phyloP scores from a whole-genome alignment of 2,797 vertebrate genomes.

The Ctenopoma kingsleyae region DNA sequence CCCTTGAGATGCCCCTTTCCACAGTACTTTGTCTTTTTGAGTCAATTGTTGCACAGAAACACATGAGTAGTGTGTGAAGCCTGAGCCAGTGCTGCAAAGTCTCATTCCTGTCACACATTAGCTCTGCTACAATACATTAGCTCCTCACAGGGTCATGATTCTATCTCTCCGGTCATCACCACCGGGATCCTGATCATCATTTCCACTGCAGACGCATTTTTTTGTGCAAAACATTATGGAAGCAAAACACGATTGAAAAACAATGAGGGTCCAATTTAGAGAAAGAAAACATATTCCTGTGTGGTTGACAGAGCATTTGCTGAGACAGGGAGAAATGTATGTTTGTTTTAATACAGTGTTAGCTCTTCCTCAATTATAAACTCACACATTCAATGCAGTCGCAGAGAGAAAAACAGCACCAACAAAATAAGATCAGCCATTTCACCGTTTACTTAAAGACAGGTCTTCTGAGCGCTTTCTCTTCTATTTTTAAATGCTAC shows the following conservation, averaged over 20 bases:
- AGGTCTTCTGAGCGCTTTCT: constrained; percentile 21
- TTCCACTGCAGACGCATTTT: constrained; percentile 75
- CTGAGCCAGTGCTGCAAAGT: constrained; percentile 64
- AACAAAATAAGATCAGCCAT: constrained; percentile 5
- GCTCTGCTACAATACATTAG: constrained; percentile 83
- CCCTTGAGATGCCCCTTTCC: constrained; percentile 78
- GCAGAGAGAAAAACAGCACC: not conserved
- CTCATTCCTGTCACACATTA: constrained; percentile 80
- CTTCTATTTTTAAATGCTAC: constrained; percentile 51
- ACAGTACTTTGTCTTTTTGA: constrained; percentile 83
- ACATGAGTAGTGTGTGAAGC: constrained; percentile 54
- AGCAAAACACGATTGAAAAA: constrained; percentile 62
- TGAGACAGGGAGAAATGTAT: constrained; percentile 60
- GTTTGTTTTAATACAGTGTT: constrained; percentile 55
- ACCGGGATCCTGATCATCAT: constrained; percentile 78
- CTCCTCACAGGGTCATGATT: constrained; percentile 78
- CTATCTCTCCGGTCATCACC: constrained; percentile 79
- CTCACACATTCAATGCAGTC: constrained; percentile 44
- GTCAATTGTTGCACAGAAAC: constrained; percentile 79
- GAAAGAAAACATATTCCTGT: constrained; percentile 58
- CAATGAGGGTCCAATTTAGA: constrained; percentile 73
- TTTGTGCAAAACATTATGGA: constrained; percentile 76
- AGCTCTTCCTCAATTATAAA: constrained; percentile 62
- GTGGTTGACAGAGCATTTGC: constrained; percentile 74
- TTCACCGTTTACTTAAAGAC: constrained; percentile 42